phyloP scores from a whole-genome alignment of 2,797 vertebrate species.

The Sebastes glaucus region DNA sequence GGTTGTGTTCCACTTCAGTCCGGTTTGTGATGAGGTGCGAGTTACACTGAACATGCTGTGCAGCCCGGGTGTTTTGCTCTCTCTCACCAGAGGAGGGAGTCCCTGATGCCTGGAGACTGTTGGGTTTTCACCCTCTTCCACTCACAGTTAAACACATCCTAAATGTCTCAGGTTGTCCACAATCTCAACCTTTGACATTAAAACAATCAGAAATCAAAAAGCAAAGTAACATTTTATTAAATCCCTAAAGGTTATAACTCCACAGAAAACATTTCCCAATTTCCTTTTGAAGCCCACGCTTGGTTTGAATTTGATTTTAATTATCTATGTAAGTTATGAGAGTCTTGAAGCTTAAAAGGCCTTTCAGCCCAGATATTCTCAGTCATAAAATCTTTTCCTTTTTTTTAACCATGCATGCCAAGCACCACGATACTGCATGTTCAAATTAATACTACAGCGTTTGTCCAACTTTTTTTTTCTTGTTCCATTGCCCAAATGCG shows the following conservation, averaged over 20 bases:
- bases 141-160: background rate
- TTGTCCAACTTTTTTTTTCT: conserved; percentile 33
- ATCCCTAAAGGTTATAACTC: background rate
- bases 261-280: background rate
- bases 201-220: background rate
- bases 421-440: conserved; percentile 43
- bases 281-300: background rate
- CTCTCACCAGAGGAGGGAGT: conserved; percentile 75
- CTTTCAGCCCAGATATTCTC: conserved; percentile 13
- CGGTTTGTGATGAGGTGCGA: conserved; percentile 40
- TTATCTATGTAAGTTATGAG: conserved; percentile 3
- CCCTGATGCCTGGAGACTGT: conserved; percentile 16
- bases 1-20: background rate
- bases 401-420: conserved; percentile 6
- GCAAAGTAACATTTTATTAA: background rate
- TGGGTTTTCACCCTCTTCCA: background rate
- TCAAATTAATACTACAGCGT: conserved; percentile 47
- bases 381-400: conserved; percentile 30
- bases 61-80: conserved; percentile 27
- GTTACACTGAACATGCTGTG: conserved; percentile 3
- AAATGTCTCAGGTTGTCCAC: background rate
- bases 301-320: conserved; percentile 14
- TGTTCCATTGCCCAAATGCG: conserved; percentile 59
- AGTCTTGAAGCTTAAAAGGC: conserved; percentile 7
- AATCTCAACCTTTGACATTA: background rate